Conservation (phyloP, 1,140 invertebrate genomes). For the Gonioctena quinquepunctata region DNA sequence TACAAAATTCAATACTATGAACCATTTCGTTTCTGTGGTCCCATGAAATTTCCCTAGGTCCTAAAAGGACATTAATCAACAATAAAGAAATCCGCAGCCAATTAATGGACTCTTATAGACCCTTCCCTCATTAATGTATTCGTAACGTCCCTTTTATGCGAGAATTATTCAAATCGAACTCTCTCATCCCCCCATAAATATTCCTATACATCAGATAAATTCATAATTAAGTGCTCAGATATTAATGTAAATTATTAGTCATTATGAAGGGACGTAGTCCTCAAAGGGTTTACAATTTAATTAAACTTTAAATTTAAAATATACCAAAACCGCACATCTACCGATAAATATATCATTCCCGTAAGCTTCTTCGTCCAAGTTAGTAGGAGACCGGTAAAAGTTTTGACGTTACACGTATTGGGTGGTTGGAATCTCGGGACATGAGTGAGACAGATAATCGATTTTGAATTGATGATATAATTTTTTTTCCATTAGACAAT, state of each 20-base stretch:
- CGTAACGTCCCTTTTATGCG: slow-evolving; percentile 13
- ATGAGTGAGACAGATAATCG: no score
- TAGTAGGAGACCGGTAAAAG: background rate
- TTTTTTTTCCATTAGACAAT: no score
- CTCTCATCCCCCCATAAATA: background rate
- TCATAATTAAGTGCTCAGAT: slow-evolving; percentile 13
- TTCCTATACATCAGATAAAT: slow-evolving; percentile 19
- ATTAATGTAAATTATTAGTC: slow-evolving; percentile 23
- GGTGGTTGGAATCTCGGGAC: background rate
- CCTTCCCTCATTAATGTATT: slow-evolving; percentile 7
- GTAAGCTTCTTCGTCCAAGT: slow-evolving; percentile 6
- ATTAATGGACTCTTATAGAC: slow-evolving; percentile 4
- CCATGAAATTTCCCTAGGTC: no score
- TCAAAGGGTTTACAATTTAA: slow-evolving; percentile 13
- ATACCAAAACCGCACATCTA: background rate
- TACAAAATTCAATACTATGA: no score
- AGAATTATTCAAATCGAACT: slow-evolving; percentile 17
- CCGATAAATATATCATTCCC: slow-evolving; percentile 8
- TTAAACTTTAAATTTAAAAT: slow-evolving; percentile 10
- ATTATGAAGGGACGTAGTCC: slow-evolving; percentile 8
- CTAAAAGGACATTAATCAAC: no score
- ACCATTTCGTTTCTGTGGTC: no score
- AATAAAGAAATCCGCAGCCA: background rate
- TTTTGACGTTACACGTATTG: background rate
- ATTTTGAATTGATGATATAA: background rate